These are phyloP conservation scores for Doris montereyensis DNA, from an alignment of 2,888 invertebrate genomes.

Conservation along the genomic window DNA sequence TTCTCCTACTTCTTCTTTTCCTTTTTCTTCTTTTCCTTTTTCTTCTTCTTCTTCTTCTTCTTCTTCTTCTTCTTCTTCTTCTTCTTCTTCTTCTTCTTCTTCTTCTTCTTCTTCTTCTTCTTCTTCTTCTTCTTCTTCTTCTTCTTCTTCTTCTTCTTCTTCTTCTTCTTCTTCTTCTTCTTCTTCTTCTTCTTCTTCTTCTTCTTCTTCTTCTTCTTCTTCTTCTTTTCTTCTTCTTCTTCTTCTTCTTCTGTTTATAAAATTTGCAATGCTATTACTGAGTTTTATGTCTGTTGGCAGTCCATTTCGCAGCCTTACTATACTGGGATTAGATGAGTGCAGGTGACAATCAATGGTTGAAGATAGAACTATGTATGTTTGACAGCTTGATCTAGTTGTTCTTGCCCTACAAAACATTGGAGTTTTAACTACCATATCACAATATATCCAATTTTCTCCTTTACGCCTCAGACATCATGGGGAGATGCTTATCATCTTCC, in stretches of 20 bases:
- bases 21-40: neutral
- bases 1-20: neutral
- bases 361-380: too few relatives aligned
- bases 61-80: neutral
- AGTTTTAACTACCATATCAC: too few relatives aligned
- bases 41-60: neutral
- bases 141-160: slow-evolving; percentile 3
- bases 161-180: slow-evolving; percentile 3
- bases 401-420: too few relatives aligned
- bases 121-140: neutral
- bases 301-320: too few relatives aligned
- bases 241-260: slow-evolving; percentile 13
- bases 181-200: neutral
- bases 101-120: neutral
- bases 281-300: too few relatives aligned
- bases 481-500: too few relatives aligned
- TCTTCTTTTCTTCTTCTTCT: neutral
- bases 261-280: too few relatives aligned
- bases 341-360: too few relatives aligned
- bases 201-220: neutral
- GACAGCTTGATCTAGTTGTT: too few relatives aligned
- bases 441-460: too few relatives aligned
- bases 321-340: too few relatives aligned
- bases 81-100: neutral
- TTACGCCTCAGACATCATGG: too few relatives aligned